Evolutionary conservation across 2,888 invertebrate species (phyloP), one percentile per base, ranked within the genome.

Genomic region (Scaptomyza caliginosa): DNA sequence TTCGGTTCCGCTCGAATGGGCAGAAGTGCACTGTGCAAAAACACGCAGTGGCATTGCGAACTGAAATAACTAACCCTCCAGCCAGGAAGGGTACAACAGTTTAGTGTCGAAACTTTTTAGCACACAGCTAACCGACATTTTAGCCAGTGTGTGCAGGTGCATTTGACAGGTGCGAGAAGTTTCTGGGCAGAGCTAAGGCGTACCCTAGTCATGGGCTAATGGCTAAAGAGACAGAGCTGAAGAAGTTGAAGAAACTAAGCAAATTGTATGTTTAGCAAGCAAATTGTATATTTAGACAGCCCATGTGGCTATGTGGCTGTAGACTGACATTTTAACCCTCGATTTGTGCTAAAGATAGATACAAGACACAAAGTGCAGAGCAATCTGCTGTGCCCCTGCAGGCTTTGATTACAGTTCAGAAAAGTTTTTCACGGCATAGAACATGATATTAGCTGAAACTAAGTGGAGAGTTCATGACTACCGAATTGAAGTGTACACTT

Each of bases 271-370:
- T n/a, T n/a, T n/a, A n/a, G n/a, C n/a, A n/a, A n/a, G n/a, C n/a
- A n/a, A n/a, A n/a, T n/a, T n/a, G 46, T 54, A 69, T 26, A n/a
- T 67, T 67, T 60, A 51, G 48, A 60, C 62, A 66, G 68, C 60
- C 51, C 39, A 68, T 28, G 2, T 28, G 11, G 11, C 26, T 3
- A 8, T 10, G 5, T 8, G 38, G 38, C 3, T 23, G 43, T 6
- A n/a, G 19, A 38, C 67, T 67, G 68, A 54, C 68, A 67, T 73
- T 34, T 69, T 67, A 52, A 42, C 68, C 66, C 49, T 13, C 19
- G 43, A 48, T 21, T 28, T 45, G 45, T 8, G 39, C 39, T 39
- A n/a, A 19, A 21, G 40, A 13, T 32, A 32, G 11, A 38, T n/a
- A 40, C 21, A 34, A 34, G 34, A 17, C 17, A 11, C 38, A 34